phyloP scores from a whole-genome alignment of 2,888 invertebrate species.

The Dicyrtomina minuta region DNA sequence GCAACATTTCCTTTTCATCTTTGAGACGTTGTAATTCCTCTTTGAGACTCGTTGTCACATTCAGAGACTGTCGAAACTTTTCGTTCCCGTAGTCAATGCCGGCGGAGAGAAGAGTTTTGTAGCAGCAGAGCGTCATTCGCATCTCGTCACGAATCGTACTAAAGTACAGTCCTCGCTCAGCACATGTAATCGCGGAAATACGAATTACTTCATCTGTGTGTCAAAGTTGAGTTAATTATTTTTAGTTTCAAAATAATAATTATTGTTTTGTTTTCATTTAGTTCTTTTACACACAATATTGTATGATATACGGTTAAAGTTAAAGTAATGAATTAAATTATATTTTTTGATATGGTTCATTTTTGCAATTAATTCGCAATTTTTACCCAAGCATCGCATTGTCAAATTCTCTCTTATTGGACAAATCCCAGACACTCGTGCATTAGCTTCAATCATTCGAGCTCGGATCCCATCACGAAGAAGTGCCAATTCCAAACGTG shows the following conservation, averaged over 20 bases:
- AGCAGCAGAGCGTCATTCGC: conserved; percentile 13
- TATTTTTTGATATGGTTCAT: no score
- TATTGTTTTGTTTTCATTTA: no score
- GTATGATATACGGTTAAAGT: no score
- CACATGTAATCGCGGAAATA: background rate
- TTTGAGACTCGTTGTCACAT: background rate
- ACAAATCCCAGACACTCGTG: conserved; percentile 14
- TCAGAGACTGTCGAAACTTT: background rate
- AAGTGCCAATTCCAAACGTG: background rate
- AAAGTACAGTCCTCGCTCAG: conserved; percentile 11
- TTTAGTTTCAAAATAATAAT: conserved; percentile 1
- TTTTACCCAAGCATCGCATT: conserved; percentile 21
- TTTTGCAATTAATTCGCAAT: no score
- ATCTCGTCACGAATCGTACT: conserved; percentile 17
- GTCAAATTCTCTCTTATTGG: conserved; percentile 21
- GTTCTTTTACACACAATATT: no score
- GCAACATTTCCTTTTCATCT: background rate
- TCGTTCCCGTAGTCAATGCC: background rate
- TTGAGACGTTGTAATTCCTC: background rate
- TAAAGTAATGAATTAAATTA: no score
- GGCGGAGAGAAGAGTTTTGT: background rate
- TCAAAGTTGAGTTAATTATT: background rate
- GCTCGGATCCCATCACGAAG: conserved; percentile 1
- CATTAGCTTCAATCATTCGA: conserved; percentile 8
- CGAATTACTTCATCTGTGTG: conserved; percentile 25